These are phyloP conservation scores for Goniozus legneri DNA, from an alignment of 1,140 invertebrate genomes.

Conservation along the genomic window DNA sequence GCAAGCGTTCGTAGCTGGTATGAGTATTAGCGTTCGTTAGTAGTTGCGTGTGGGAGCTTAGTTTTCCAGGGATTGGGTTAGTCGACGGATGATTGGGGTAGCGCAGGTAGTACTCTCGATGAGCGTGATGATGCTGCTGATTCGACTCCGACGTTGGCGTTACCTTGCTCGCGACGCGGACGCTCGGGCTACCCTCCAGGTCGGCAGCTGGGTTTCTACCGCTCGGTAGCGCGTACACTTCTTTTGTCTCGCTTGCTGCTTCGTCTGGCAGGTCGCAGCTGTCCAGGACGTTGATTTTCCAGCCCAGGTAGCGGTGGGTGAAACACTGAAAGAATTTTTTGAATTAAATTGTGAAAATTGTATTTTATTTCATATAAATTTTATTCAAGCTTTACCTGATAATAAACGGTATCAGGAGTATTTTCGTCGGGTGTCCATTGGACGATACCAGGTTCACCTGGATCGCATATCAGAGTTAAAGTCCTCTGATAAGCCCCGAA, in stretches of 20 bases:
- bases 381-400: constrained; percentile 64
- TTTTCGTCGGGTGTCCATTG: constrained; percentile 83
- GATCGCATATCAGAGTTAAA: constrained; percentile 76
- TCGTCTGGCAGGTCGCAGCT: constrained; percentile 60
- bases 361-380: not conserved
- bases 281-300: constrained; percentile 91
- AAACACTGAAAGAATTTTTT: constrained; percentile 71
- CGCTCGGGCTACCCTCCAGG: constrained; percentile 60
- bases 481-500: constrained; percentile 88
- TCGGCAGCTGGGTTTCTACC: constrained; percentile 36
- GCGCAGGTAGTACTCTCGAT: constrained; percentile 27
- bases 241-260: constrained; percentile 60
- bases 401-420: constrained; percentile 89
- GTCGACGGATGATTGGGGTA: constrained; percentile 16
- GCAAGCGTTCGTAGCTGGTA: constrained; percentile 28
- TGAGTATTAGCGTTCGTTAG: constrained; percentile 34
- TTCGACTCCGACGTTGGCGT: constrained; percentile 65
- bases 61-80: constrained; percentile 24
- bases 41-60: constrained; percentile 25
- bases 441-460: constrained; percentile 79
- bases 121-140: constrained; percentile 48
- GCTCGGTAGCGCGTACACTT: constrained; percentile 41
- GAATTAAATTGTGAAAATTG: constrained; percentile 1
- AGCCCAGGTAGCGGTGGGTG: constrained; percentile 87
- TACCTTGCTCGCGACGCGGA: constrained; percentile 68